Evolutionary conservation across 2,888 invertebrate genomes (phyloP), one percentile per base, ranked within the genome.

Genomic region (Cyclophora punctaria): DNA sequence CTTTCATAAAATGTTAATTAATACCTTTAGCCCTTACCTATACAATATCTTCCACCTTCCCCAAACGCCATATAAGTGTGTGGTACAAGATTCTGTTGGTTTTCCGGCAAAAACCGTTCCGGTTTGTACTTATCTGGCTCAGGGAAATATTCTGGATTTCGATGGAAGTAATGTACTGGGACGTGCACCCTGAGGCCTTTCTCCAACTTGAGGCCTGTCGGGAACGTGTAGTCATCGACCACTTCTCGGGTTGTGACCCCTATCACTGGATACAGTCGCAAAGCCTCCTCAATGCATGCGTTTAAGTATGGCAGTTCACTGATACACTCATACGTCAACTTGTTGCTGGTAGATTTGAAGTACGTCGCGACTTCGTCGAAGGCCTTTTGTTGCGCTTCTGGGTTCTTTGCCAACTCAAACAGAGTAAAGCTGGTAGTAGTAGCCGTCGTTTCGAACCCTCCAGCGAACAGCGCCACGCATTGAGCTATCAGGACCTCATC

Each of bases 401-500:
- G 61, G 20, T 72, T 52, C 51, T 76, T 79, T 0, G 80, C 71
- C 1, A 80, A 53, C 52, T 78, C 76, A 47, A 66, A 79, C 3
- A 80, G 50, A 2, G 71, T 64, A 43, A 66, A 66, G 44, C 67
- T 66, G 3, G 73, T 46, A 0, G 70, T 67, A 2, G 63, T 67
- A 0, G 78, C 63, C 0, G 79, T 72, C 0, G 80, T 78, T 45
- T 79, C 78, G 45, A 67, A 79, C 0, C 80, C 80, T 35, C 74
- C 79, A 5, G 56, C 66, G 44, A 79, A 80, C 45, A 92, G 90
- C 0, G 89, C 62, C 33, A 89, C 79, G 2, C 89, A 83, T 49
- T 91, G 90, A 0, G 90, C 83, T 0, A 83, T 77, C 7, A 91
- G 57, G 44, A 90, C 68, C 3, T 83, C 75, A 20, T 85, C 59